Conservation (phyloP, 30 jellyfish, hydroid and myxozoan species). For the Morbakka virulenta region DNA sequence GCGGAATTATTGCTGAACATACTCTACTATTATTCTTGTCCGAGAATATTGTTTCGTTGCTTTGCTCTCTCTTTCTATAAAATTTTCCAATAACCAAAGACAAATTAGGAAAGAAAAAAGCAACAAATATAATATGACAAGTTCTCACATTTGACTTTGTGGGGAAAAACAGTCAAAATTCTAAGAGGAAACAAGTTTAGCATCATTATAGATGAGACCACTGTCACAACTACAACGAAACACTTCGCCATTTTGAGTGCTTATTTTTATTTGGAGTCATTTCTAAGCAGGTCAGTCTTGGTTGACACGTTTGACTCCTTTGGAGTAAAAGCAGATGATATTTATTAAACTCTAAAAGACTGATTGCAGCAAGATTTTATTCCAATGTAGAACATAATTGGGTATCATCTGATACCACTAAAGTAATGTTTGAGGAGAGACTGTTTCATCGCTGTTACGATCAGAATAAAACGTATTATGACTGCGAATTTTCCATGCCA, state of each 20-base stretch:
- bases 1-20: too few species aligned
- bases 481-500: constrained; percentile 41
- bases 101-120: too few species aligned
- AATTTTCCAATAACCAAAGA: too few species aligned
- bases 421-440: constrained; percentile 59
- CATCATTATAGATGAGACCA: too few species aligned
- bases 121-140: too few species aligned
- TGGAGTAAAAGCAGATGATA: constrained; percentile 41
- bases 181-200: too few species aligned
- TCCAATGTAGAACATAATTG: constrained; percentile 54
- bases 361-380: constrained; percentile 13
- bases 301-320: constrained; percentile 39
- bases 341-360: constrained; percentile 14
- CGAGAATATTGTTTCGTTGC: too few species aligned
- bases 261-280: constrained; percentile 3
- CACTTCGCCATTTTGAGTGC: constrained; percentile 31
- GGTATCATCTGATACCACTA: constrained; percentile 59
- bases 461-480: constrained; percentile 9
- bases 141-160: too few species aligned
- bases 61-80: too few species aligned
- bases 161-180: too few species aligned
- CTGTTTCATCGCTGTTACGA: constrained; percentile 21
- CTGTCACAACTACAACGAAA: background rate
- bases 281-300: constrained; percentile 3
- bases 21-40: too few species aligned